Conservation (phyloP, 2,888 invertebrate species). For the Selenia dentaria region DNA sequence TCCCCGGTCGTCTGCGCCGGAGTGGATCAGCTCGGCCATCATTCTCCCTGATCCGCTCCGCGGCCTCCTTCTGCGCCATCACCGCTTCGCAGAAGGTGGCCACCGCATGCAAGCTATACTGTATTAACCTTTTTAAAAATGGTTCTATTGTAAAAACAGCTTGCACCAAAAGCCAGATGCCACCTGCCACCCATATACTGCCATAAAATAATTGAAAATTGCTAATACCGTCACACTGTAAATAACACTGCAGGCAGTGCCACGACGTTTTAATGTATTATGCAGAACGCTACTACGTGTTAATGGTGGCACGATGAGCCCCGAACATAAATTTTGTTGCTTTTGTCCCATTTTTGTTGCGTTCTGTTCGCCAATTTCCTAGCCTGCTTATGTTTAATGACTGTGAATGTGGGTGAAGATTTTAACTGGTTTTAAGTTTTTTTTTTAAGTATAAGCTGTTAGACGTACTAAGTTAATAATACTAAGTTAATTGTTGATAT, state of each 20-base stretch:
- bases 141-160: not conserved
- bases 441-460: too few species aligned
- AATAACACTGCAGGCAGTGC: conserved; percentile 69
- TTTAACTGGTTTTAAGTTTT: conserved; percentile 14
- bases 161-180: conserved; percentile 3
- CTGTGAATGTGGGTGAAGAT: conserved; percentile 18
- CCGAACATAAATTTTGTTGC: conserved; percentile 69
- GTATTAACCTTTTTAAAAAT: too few species aligned
- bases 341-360: conserved; percentile 70
- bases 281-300: conserved; percentile 74
- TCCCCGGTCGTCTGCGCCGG: too few species aligned
- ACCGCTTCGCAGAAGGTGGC: too few species aligned
- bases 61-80: too few species aligned
- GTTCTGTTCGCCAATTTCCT: conserved; percentile 61
- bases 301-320: conserved; percentile 72
- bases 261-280: conserved; percentile 77
- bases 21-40: too few species aligned
- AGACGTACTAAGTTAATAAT: too few species aligned
- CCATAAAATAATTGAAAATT: conserved; percentile 69
- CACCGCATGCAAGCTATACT: too few species aligned
- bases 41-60: too few species aligned
- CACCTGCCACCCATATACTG: conserved; percentile 46
- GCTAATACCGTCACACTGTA: conserved; percentile 63
- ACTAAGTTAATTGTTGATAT: too few species aligned
- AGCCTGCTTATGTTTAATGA: conserved; percentile 27